Base-by-base conservation (phyloP, 2,888 invertebrate species). In the Drosophila prostipennis region DNA sequence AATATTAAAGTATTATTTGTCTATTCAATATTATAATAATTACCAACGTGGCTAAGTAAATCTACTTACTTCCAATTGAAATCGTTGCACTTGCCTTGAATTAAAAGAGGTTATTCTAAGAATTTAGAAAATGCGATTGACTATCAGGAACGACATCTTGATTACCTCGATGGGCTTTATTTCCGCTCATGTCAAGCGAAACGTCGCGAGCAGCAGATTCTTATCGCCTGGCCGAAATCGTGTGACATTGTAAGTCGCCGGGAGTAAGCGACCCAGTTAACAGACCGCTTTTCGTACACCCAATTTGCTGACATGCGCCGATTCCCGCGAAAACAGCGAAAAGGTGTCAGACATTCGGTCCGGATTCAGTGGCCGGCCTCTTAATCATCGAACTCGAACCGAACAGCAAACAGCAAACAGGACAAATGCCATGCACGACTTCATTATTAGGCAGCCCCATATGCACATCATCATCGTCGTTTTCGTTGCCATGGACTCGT, bases 341-440 rank as follows among this genome's bases (percentile, higher is more conserved):
- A 87, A 81, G 81, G 87, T 81, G 81, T 87, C 81, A 82, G 75
- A 76, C 69, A 49, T 74, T 52, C 53, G 60, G 73, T 61, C 53
- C 43, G 32, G 54, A 42, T 61, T 61, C 54, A 55, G 71, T 32
- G 13, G 19, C 10, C 40, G 61, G 78, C 54, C 60, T 46, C 45
- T 82, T 87, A 85, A 85, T 71, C 87, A 85, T 65, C 56, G 74
- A 67, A 72, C 67, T 65, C 54, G 72, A 68, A 72, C 67, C 82
- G 45, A 37, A 49, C 43, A 60, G 73, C 26, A 1, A 29, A 29
- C 29, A 2, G 29, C 29, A 29, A 37, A 49, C 46, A 60, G 73
- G 67, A 67, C 79, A 78, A 70, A 79, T 82, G 73, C 57, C 78
- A 87, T 85, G 82, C 88, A 87, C 88, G 82, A 82, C 86, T 79